Base-by-base conservation (phyloP, 2,797 vertebrate species). In the Syncerus caffer region DNA sequence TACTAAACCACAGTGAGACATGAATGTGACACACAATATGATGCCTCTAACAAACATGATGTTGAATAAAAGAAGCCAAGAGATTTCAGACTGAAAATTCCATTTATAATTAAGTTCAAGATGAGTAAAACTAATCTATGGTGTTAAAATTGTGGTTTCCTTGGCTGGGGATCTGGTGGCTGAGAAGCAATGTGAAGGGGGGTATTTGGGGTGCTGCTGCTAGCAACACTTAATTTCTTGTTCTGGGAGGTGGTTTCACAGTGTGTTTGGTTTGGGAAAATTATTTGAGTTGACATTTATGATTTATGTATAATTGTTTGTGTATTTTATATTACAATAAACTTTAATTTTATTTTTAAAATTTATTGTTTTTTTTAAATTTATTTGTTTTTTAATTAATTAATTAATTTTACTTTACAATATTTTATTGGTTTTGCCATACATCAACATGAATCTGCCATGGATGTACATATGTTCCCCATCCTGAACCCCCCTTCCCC, bases 81-180 rank as follows among this genome's bases (percentile, higher is more conserved):
- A 84, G 51, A 64, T 47, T 71, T 86, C 50, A 93, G 23, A 27
- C 14, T 45, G 9, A 93, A 89, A 89, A 85, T 85, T 95, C n/a
- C 51, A 76, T 13, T 97, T 94, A 76, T 53, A 45, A 84, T 71
- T 94, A 95, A 82, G 9, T 86, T 94, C n/a, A 83, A 96, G 42
- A 95, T n/a, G 19, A 80, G 14, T 80, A 91, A 92, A 96, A 84
- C 27, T 87, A 64, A 92, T 51, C 53, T 64, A 12, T n/a, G 29
- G 21, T 50, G 23, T 90, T 85, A 89, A 38, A 71, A 92, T 31
- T 67, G 23, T 62, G 62, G 60, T 83, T 76, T 17, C n/a, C 53
- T 82, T 62, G 25, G 34, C 64, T 74, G 78, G 60, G 17, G 0
- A 16, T 76, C 47, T 92, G 21, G 34, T 94, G 57, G 79, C 78